These are phyloP conservation scores for Brotula barbata DNA, from an alignment of 2,797 vertebrate species.

Conservation along the genomic window DNA sequence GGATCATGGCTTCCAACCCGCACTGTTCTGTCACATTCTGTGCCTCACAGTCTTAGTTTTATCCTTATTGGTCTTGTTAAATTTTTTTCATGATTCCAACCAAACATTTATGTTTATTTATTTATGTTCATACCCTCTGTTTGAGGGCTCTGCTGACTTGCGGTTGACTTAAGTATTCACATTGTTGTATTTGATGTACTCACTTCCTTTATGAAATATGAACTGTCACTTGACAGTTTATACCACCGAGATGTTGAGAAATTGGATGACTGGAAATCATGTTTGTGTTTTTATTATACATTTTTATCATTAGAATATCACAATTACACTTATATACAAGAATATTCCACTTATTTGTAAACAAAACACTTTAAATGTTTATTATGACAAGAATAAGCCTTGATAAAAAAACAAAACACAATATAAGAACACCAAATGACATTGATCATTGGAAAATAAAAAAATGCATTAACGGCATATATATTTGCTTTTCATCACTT, in stretches of 20 bases:
- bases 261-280: slow-evolving; percentile 1
- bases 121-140: too few species aligned
- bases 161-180: too few species aligned
- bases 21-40: neutral
- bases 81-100: too few species aligned
- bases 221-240: too few species aligned
- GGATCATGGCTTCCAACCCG: too few species aligned
- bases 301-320: slow-evolving; percentile 44
- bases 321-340: too few species aligned
- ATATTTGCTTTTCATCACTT: slow-evolving; percentile 41
- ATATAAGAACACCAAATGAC: neutral
- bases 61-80: neutral
- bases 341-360: too few species aligned
- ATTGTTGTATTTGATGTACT: too few species aligned
- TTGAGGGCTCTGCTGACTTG: too few species aligned
- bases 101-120: too few species aligned
- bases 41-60: neutral
- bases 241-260: neutral
- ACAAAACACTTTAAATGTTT: slow-evolving; percentile 34
- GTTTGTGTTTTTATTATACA: slow-evolving; percentile 38
- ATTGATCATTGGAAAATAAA: slow-evolving; percentile 43
- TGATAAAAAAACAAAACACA: slow-evolving; percentile 21
- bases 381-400: slow-evolving; percentile 4
- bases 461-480: slow-evolving; percentile 63
- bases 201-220: too few species aligned